Conservation (phyloP, 2,797 vertebrate species). For the Sebastes steindachneri region DNA sequence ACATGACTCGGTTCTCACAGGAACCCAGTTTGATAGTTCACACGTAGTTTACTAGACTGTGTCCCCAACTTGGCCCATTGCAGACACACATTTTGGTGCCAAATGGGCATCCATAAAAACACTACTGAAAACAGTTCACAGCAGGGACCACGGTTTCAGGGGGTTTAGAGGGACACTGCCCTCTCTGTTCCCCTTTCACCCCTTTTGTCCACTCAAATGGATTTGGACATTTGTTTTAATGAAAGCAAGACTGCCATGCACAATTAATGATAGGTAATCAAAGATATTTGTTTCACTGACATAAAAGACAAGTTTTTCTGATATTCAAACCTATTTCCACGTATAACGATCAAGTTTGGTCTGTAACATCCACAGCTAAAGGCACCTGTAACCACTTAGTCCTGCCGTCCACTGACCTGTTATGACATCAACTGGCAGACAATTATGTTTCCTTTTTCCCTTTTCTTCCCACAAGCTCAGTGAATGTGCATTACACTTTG, state of each 20-base stretch:
- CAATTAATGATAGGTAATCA: background rate
- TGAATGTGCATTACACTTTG: background rate
- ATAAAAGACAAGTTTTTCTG: background rate
- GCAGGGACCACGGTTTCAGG: slow-evolving; percentile 7
- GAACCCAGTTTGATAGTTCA: slow-evolving; percentile 40
- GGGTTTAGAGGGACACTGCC: slow-evolving; percentile 18
- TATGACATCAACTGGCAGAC: background rate
- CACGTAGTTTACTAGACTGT: slow-evolving; percentile 48
- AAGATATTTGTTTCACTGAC: background rate
- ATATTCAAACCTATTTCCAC: background rate
- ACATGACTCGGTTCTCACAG: slow-evolving; percentile 56
- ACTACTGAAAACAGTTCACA: slow-evolving; percentile 37
- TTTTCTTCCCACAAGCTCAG: background rate
- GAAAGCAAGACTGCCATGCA: background rate
- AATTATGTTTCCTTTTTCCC: background rate
- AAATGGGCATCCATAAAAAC: slow-evolving; percentile 41
- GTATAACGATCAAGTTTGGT: background rate
- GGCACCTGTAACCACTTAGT: background rate
- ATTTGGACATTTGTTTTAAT: slow-evolving; percentile 1
- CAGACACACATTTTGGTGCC: slow-evolving; percentile 37
- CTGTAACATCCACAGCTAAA: background rate
- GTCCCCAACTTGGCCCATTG: slow-evolving; percentile 25
- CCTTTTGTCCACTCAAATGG: slow-evolving; percentile 6
- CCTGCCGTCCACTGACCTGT: background rate
- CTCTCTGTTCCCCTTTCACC: slow-evolving; percentile 36